phyloP scores from a whole-genome alignment of 2,113 vertebrate species.

The Heptranchias perlo region DNA sequence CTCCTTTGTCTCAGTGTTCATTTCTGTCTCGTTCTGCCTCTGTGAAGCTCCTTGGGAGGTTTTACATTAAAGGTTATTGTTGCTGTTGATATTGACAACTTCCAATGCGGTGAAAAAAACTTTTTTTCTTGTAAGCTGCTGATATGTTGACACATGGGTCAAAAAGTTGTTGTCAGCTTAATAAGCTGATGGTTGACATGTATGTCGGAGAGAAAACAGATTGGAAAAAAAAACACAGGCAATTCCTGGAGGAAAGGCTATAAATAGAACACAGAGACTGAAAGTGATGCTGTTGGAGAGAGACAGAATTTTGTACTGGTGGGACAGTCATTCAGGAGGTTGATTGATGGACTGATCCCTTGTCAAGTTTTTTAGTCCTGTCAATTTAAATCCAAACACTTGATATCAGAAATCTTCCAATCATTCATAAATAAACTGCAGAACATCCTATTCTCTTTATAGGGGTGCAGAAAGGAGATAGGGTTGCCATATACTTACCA shows the following conservation, averaged over 20 bases:
- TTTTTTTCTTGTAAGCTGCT: not conserved
- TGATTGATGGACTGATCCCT: not conserved
- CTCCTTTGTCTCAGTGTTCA: not conserved
- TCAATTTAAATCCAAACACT: not conserved
- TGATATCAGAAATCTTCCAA: not conserved
- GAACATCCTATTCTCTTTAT: not conserved
- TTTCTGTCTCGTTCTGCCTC: not conserved
- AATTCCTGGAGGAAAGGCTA: not conserved
- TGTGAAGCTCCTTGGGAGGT: not conserved
- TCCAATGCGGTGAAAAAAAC: not conserved
- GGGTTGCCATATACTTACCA: slow-evolving; percentile 69
- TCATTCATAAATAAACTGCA: not conserved
- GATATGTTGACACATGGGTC: not conserved
- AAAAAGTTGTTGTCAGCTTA: not conserved
- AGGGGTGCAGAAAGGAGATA: slow-evolving; percentile 69
- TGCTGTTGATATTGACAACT: not conserved
- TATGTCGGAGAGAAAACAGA: not conserved
- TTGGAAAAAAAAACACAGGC: too few species aligned
- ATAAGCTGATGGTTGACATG: not conserved
- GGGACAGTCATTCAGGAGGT: not conserved
- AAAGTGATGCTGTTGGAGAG: not conserved
- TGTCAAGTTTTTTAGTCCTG: not conserved
- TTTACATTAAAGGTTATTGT: not conserved
- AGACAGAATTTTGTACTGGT: not conserved
- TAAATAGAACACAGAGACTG: not conserved